Evolutionary conservation across 2,888 invertebrate genomes (phyloP).

Genomic region (Drosophila ustulata): DNA sequence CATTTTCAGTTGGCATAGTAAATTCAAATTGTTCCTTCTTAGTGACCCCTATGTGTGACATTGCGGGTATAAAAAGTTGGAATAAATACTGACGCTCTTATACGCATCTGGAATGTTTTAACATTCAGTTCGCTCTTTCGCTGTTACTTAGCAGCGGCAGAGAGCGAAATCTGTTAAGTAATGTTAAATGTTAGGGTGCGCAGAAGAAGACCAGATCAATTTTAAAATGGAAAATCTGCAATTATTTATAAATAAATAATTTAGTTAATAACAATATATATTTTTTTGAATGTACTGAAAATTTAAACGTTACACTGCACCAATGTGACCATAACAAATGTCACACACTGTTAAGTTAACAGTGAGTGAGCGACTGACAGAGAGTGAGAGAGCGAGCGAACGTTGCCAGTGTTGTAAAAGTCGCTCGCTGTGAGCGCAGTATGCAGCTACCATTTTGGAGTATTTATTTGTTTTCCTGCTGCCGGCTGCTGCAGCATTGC

Average conservation of each 20-base stretch:
- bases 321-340: slow-evolving; percentile 8
- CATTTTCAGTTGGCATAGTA: no score
- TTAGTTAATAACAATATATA: no score
- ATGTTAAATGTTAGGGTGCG: not conserved
- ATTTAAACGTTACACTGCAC: slow-evolving; percentile 10
- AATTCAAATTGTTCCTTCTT: slow-evolving; percentile 17
- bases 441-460: slow-evolving; percentile 36
- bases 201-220: not conserved
- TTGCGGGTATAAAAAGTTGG: no score
- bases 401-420: slow-evolving; percentile 30
- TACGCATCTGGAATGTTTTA: not conserved
- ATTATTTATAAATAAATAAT: no score
- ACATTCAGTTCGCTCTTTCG: slow-evolving; percentile 27
- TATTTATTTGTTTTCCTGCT: slow-evolving; percentile 43
- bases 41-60: slow-evolving; percentile 23
- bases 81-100: slow-evolving; percentile 19
- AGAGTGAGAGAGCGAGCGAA: slow-evolving; percentile 7
- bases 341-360: slow-evolving; percentile 3
- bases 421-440: slow-evolving; percentile 8
- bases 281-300: not conserved
- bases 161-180: not conserved
- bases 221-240: not conserved
- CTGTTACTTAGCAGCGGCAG: slow-evolving; percentile 25
- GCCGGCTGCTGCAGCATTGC: slow-evolving; percentile 18
- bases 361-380: not conserved